Evolutionary conservation across 1,140 invertebrate genomes (phyloP), one percentile per base, ranked within the genome.

Genomic region (Oscheius sp.): DNA sequence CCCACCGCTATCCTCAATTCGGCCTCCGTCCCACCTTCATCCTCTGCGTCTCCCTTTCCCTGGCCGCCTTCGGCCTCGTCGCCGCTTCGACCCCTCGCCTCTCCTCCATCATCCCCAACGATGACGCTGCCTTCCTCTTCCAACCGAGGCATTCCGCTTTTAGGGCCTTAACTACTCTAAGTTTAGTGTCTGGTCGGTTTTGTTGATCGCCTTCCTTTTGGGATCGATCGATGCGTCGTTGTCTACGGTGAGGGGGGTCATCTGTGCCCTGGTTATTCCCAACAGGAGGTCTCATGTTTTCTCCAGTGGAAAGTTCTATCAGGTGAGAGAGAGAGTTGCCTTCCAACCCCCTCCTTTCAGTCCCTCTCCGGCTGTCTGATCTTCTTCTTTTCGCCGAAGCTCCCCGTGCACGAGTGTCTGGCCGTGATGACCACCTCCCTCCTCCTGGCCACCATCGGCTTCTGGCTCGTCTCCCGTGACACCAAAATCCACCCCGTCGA

Each of bases 1-100:
- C 49, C 23, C 52, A 68, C 10, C 26, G 52, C 0, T 58, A 58
- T 38, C 52, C 52, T 20, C 38, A 45, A 2, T 68, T 68, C 31
- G 67, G 67, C 38, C 35, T 68, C 35, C 32, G 67, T n/a, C 67
- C 67, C 20, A 68, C 67, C 29, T 59, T 68, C 49, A 36, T 59
- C 32, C 36, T 68, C 13, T 49, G 67, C n/a, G 35, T 49, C 35
- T 46, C 55, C 35, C 36, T 68, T 20, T 59, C 67, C 23, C 35
- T 49, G 10, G 18, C 35, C 18, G 35, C 35, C 29, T 68, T 49
- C 23, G 67, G 31, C 4, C 46, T 68, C 3, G 45, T 49, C 20
- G 55, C 45, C 15, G 36, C 55, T 1, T 28, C 67, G 2, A 68
- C 67, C 35, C 67, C 67, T 34, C 49, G 49, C 58, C 52, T 34